Percentiles rank a stretch among this genome's conserved stretches.
Evolutionary conservation across 2,888 invertebrate species (phyloP).

Genomic region (Athalia rosae): DNA sequence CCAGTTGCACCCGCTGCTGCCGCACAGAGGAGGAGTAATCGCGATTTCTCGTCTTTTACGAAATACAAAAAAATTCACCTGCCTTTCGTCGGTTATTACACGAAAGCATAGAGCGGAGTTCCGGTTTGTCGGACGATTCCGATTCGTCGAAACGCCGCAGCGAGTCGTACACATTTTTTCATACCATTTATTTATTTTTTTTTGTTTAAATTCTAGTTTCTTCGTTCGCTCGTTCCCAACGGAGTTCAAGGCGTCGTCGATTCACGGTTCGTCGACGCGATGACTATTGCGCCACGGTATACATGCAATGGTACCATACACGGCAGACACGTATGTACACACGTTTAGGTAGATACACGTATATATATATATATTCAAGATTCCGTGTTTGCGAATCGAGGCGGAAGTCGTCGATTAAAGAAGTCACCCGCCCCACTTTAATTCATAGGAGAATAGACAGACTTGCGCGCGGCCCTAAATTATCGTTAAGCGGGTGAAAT

Average conservation of each 20-base stretch:
- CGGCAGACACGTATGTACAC: no score
- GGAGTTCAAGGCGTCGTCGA: conserved; percentile 27
- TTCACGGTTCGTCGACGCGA: conserved; percentile 37
- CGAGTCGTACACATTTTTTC: no score
- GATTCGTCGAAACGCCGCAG: conserved; percentile 22
- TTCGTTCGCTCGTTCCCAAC: background rate
- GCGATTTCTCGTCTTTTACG: background rate
- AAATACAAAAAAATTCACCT: conserved; percentile 13
- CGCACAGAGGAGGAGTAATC: background rate
- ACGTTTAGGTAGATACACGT: no score
- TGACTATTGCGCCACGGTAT: conserved; percentile 25
- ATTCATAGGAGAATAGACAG: background rate
- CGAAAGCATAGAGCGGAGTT: conserved; percentile 20
- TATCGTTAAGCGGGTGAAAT: background rate
- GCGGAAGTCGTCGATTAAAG: conserved; percentile 36
- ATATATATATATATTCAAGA: conserved; percentile 13
- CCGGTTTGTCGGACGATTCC: conserved; percentile 23
- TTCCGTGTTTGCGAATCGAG: conserved; percentile 33
- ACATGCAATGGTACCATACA: conserved; percentile 1
- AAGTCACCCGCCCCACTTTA: conserved; percentile 6
- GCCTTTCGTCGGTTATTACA: background rate
- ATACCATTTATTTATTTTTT: no score
- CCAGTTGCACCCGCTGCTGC: no score
- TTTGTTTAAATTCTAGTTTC: background rate
- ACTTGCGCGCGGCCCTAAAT: background rate